Evolutionary conservation across 2,888 invertebrate species (phyloP).

Genomic region (Epinotia demarniana): DNA sequence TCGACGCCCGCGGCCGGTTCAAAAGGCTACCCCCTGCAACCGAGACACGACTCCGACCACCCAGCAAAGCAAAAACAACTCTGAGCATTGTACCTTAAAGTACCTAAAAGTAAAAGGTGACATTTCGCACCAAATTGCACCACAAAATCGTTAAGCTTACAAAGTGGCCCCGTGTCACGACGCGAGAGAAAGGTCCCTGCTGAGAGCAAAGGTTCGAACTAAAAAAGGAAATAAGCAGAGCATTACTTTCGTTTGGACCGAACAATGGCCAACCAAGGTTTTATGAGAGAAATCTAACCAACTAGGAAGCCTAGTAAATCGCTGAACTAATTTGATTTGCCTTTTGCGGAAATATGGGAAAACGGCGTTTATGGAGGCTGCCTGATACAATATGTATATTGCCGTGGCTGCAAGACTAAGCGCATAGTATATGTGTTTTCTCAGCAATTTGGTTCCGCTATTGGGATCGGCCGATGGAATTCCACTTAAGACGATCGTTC

Average conservation of each 20-base stretch:
- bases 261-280: constrained; percentile 63
- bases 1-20: constrained; percentile 73
- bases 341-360: constrained; percentile 72
- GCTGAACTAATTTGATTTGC: constrained; percentile 77
- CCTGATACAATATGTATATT: constrained; percentile 53
- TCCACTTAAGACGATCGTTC: neutral
- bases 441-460: constrained; percentile 4
- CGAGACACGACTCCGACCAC: constrained; percentile 53
- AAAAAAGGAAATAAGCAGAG: constrained; percentile 72
- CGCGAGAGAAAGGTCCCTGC: constrained; percentile 50
- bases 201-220: constrained; percentile 73
- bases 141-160: constrained; percentile 49
- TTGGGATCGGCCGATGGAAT: constrained; percentile 10
- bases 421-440: constrained; percentile 9
- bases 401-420: neutral
- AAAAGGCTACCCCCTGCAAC: constrained; percentile 68
- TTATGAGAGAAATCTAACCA: constrained; percentile 67
- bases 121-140: constrained; percentile 20
- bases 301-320: constrained; percentile 70
- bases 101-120: constrained; percentile 32
- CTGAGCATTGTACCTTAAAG: constrained; percentile 35
- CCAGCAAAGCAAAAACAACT: constrained; percentile 47
- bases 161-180: constrained; percentile 64
- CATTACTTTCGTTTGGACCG: constrained; percentile 64
- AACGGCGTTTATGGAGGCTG: constrained; percentile 63